A percentile compares a stretch with the other conserved stretches of the same genome.
phyloP scores from a whole-genome alignment of 2,113 vertebrate genomes.

The Ceyx melanurus region DNA sequence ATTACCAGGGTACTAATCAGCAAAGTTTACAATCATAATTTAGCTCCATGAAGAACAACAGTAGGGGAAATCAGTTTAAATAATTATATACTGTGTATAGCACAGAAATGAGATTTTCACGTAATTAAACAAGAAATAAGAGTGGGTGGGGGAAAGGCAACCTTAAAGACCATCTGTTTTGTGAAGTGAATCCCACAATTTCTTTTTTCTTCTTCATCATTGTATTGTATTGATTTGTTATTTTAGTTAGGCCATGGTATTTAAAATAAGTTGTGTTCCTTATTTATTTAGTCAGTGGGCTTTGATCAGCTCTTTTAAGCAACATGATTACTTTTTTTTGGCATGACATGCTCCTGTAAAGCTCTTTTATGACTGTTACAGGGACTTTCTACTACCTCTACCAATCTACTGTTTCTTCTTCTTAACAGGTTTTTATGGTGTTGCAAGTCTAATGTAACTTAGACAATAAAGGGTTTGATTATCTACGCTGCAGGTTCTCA shows the following conservation, averaged over 20 bases:
- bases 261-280: slow-evolving; percentile 86
- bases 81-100: slow-evolving; percentile 42
- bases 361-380: slow-evolving; percentile 84
- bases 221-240: slow-evolving; percentile 80
- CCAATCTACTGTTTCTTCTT: slow-evolving; percentile 86
- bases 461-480: slow-evolving; percentile 92
- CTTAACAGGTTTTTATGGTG: slow-evolving; percentile 85
- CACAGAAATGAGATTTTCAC: slow-evolving; percentile 62
- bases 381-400: slow-evolving; percentile 92
- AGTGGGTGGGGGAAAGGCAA: not conserved
- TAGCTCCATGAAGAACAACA: slow-evolving; percentile 61
- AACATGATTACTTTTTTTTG: slow-evolving; percentile 72
- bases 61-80: slow-evolving; percentile 55
- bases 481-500: slow-evolving; percentile 67
- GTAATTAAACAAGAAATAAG: slow-evolving; percentile 60
- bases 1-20: slow-evolving; percentile 64
- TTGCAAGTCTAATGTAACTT: slow-evolving; percentile 87
- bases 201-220: slow-evolving; percentile 55
- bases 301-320: slow-evolving; percentile 76
- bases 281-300: slow-evolving; percentile 93
- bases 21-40: slow-evolving; percentile 72
- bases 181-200: not conserved
- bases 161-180: slow-evolving; percentile 7
- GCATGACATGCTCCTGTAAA: slow-evolving; percentile 72
- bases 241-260: slow-evolving; percentile 81